These are phyloP conservation scores for Leptogaster cylindrica DNA, from an alignment of 2,888 invertebrate genomes.

Conservation along the genomic window DNA sequence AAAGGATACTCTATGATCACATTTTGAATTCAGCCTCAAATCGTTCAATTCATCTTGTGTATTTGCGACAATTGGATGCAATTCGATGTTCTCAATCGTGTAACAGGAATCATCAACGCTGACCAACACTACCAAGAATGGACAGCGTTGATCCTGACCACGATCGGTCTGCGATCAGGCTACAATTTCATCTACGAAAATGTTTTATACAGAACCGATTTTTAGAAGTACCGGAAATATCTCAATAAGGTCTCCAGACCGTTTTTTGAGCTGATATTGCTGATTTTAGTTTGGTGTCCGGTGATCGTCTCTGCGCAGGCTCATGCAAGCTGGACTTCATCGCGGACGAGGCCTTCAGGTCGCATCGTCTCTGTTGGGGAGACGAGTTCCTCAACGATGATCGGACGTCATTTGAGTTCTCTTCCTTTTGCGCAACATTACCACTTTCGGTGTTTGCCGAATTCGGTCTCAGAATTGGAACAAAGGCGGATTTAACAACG, in stretches of 20 bases:
- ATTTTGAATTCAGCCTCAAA: constrained; percentile 18
- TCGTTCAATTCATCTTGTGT: background rate
- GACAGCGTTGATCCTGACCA: background rate
- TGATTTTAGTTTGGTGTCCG: constrained; percentile 67
- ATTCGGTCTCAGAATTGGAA: constrained; percentile 65
- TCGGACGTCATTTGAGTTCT: constrained; percentile 42
- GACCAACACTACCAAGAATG: background rate
- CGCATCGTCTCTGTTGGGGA: constrained; percentile 56
- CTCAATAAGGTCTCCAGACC: constrained; percentile 77
- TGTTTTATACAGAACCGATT: constrained; percentile 5
- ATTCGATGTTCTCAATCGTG: background rate
- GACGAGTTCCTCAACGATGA: constrained; percentile 12
- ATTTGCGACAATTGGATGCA: background rate
- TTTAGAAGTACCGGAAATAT: background rate
- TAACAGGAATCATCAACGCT: background rate
- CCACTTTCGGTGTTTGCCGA: constrained; percentile 8
- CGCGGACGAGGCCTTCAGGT: constrained; percentile 69
- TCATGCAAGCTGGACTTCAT: constrained; percentile 59
- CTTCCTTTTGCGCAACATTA: background rate
- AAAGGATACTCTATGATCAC: constrained; percentile 30
- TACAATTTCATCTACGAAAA: background rate
- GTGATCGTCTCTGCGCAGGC: constrained; percentile 43
- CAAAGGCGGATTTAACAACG: constrained; percentile 77
- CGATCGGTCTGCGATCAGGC: no score
- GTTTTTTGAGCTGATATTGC: constrained; percentile 69